Evolutionary conservation across 2,888 invertebrate genomes (phyloP).

Genomic region (Cremastinae sp.): DNA sequence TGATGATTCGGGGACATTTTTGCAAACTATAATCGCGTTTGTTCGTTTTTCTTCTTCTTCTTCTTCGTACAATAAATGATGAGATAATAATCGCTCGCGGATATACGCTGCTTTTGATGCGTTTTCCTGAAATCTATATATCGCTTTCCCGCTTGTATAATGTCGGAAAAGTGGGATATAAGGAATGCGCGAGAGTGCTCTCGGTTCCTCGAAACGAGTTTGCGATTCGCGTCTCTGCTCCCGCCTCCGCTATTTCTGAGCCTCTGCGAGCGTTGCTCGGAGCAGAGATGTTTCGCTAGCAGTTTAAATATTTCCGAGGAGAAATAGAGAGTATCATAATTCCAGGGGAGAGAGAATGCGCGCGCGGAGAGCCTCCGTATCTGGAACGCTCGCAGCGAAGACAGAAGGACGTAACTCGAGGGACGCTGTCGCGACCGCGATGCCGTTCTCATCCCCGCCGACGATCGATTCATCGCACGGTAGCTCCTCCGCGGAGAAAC

Average conservation of each 20-base stretch:
- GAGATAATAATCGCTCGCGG: too few species aligned
- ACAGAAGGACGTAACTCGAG: neutral
- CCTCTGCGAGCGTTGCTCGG: neutral
- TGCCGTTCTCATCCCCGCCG: neutral
- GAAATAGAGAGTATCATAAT: constrained; percentile 36
- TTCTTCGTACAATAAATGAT: too few species aligned
- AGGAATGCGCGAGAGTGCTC: constrained; percentile 38
- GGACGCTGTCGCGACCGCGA: neutral
- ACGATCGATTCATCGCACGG: neutral
- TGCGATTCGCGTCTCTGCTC: constrained; percentile 24
- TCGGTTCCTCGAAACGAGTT: constrained; percentile 55
- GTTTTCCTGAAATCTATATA: too few species aligned
- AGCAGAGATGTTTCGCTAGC: constrained; percentile 29
- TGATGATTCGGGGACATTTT: too few species aligned
- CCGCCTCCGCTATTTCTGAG: constrained; percentile 6
- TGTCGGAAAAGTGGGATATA: constrained; percentile 35
- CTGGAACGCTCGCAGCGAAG: neutral
- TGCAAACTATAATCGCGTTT: too few species aligned
- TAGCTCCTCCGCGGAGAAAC: neutral
- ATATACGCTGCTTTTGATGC: too few species aligned
- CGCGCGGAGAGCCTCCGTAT: neutral
- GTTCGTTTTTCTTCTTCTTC: too few species aligned
- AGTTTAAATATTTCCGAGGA: constrained; percentile 40
- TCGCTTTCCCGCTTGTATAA: too few species aligned
- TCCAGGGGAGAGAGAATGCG: constrained; percentile 18